Evolutionary conservation across 30 jellyfish, hydroid and myxozoan genomes (phyloP).

Genomic region (Aurelia sp.): DNA sequence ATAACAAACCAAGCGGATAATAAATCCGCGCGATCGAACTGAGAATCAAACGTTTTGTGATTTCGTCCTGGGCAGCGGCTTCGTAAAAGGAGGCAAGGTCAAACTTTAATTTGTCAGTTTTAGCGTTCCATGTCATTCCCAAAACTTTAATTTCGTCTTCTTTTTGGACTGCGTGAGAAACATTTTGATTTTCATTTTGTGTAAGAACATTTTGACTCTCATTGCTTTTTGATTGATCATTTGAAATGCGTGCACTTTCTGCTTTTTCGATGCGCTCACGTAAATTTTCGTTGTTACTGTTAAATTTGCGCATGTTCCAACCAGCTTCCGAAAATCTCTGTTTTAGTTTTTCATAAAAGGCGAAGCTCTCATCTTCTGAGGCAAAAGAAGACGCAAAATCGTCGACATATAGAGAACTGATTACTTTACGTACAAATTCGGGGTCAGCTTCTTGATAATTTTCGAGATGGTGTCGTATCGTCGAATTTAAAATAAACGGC

Average conservation of each 20-base stretch:
- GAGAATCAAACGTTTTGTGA: neutral
- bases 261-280: neutral
- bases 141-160: slow-evolving; percentile 21
- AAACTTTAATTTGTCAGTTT: neutral
- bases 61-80: neutral
- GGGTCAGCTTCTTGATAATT: slow-evolving; percentile 10
- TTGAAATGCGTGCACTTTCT: neutral
- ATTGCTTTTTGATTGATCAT: no score
- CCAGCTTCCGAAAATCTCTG: slow-evolving; percentile 20
- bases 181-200: no score
- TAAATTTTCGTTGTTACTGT: slow-evolving; percentile 5
- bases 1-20: slow-evolving; percentile 35
- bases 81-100: neutral
- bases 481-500: slow-evolving; percentile 32
- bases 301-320: slow-evolving; percentile 50
- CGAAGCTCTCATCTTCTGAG: slow-evolving; percentile 21
- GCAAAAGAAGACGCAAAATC: slow-evolving; percentile 3
- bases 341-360: slow-evolving; percentile 11
- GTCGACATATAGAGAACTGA: slow-evolving; percentile 36
- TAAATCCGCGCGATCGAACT: slow-evolving; percentile 9
- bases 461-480: slow-evolving; percentile 36
- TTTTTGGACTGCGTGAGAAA: no score
- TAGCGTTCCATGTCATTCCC: slow-evolving; percentile 33
- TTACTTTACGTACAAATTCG: slow-evolving; percentile 18
- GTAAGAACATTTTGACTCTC: no score